Base-by-base conservation (phyloP, 2,888 invertebrate genomes). In the Thymelicus lineola region DNA sequence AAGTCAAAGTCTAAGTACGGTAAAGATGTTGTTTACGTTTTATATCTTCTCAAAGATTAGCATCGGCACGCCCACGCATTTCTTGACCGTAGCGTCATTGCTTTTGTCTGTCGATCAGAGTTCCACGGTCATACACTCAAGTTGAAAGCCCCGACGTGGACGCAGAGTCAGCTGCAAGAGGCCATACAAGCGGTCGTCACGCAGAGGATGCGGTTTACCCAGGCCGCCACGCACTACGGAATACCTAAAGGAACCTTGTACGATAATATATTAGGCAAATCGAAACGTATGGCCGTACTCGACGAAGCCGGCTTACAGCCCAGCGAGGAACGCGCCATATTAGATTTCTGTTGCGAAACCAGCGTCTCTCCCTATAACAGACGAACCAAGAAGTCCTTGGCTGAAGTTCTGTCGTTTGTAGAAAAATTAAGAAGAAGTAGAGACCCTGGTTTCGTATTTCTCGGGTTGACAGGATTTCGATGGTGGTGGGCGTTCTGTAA, bases 401-500 rank as follows among this genome's bases (percentile, higher is more conserved):
- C 90, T 70, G 94, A 95, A 61, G 94, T 97, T 14, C 82, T 96
- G 55, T 89, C 91, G 61, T 96, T 94, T 79, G 96, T 96, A n/a
- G 95, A 96, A 80, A 95, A 95, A 76, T 82, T 97, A 70, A 90
- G 94, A 77, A 90, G 80, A 53, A 76, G 66, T 48, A 90, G 95
- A 73, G 95, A 96, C 71, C 96, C 96, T 3, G 94, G 91, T 73
- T 96, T 96, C 82, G 87, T 94, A 73, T 96, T 96, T 79, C 94
- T 95, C 69, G 96, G 96, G n/a, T 90, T 96, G n/a, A 95, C 95
- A 28, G 96, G 96, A 0, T 97, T 96, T 79, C 89, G 96, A 14
- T 97, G 97, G 97, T 97, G 97, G 97, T 97, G 97, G 97, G 96
- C 96, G 0, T 97, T 97, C 80, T 96, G 96, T 88, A 96, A 96